Evolutionary conservation across 2,888 invertebrate genomes (phyloP), one percentile per base, ranked within the genome.

Genomic region (Morpho helenor): DNA sequence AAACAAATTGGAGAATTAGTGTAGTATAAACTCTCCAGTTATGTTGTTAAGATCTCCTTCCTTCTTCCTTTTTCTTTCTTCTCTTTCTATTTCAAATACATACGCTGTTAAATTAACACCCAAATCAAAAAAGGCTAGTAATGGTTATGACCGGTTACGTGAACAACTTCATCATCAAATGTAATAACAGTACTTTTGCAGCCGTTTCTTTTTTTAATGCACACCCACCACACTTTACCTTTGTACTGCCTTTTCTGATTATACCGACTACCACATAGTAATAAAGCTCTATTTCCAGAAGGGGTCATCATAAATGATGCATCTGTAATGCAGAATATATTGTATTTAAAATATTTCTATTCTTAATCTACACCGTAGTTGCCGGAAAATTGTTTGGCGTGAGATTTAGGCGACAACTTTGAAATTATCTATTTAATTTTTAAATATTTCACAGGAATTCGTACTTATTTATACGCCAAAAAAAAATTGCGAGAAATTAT

Each of bases 101-200:
- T 31, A 5, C 3, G 31, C 5, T 31, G 31, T 31, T 31, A 16
- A 16, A 31, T 31, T 31, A 5, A 31, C 3, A 31, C 31, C 31
- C 1, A 31, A 31, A 1, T 31, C 31, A 31, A 31, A 2, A 16
- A 3, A 31, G 31, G 3, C 31, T 43, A 43, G 42, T 8, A 43
- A 45, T 45, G 45, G 7, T 45, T 45, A 10, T 45, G 45, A 10
- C 10, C 45, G 45, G n/a, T 10, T n/a, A 45, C 45, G 10, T 45
- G 9, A 2, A 55, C 7, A 16, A 50, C 42, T 39, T 56, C 22
- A 52, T 49, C 71, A 40, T 72, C 61, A 4, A 62, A 42, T 0
- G 77, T 77, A 56, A 68, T 67, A 6, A 75, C 67, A 7, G 69
- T 68, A 7, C 74, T 72, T 60, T 68, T 72, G 49, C 78, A 79